Percentiles rank a stretch among this genome's conserved stretches.
Conservation (phyloP, 2,888 invertebrate species). For the Anthophora plumipes region DNA sequence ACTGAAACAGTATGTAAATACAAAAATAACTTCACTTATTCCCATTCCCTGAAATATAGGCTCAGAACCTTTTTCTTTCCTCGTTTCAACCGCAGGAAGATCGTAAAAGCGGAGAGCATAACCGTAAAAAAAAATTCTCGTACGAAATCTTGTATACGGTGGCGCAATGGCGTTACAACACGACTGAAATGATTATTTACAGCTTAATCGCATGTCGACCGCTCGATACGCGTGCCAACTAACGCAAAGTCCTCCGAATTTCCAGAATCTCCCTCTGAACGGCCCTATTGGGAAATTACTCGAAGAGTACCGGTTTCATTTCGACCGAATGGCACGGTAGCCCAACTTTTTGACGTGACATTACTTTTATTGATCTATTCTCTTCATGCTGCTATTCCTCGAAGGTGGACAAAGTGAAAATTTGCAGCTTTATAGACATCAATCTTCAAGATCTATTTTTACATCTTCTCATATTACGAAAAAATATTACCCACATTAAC, state of each 20-base stretch:
- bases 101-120: background rate
- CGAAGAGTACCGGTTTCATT: constrained; percentile 21
- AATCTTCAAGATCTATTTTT: background rate
- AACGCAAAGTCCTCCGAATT: constrained; percentile 2
- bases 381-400: constrained; percentile 8
- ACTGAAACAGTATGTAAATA: too few species aligned
- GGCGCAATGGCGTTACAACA: too few species aligned
- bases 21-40: too few species aligned
- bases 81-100: background rate
- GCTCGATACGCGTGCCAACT: background rate
- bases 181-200: constrained; percentile 1
- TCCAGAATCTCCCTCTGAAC: constrained; percentile 35
- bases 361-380: constrained; percentile 38
- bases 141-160: background rate
- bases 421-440: background rate
- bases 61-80: too few species aligned
- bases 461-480: too few species aligned
- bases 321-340: constrained; percentile 13
- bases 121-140: background rate
- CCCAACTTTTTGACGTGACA: constrained; percentile 33
- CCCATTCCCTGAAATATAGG: too few species aligned
- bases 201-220: background rate
- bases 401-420: constrained; percentile 26
- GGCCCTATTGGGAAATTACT: constrained; percentile 65
- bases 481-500: too few species aligned